Evolutionary conservation across 2,888 invertebrate genomes (phyloP).

Genomic region (Biston stratarius): DNA sequence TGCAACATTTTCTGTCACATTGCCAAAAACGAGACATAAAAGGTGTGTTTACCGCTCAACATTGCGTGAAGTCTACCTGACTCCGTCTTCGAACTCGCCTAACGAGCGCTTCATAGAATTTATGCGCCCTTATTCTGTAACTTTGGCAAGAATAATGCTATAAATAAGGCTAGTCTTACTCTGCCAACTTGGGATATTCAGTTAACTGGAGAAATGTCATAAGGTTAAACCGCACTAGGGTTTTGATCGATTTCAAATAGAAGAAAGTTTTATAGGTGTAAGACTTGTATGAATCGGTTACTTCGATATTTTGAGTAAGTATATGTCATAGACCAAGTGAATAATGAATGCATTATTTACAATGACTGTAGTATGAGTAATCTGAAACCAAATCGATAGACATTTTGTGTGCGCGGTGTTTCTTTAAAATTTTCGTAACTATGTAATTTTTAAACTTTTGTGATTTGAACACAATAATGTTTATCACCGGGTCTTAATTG

Average conservation of each 20-base stretch:
- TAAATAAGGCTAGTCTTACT: constrained; percentile 24
- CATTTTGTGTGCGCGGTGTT: not conserved
- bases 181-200: constrained; percentile 30
- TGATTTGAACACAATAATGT: no score
- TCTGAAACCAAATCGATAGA: not conserved
- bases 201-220: constrained; percentile 15
- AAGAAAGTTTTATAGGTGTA: no score
- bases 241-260: not conserved
- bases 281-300: no score
- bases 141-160: constrained; percentile 33
- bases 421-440: constrained; percentile 6
- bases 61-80: constrained; percentile 27
- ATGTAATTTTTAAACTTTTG: no score
- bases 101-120: constrained; percentile 33
- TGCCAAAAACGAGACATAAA: not conserved
- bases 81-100: constrained; percentile 23
- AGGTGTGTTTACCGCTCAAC: constrained; percentile 13
- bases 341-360: no score
- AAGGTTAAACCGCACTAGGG: constrained; percentile 3
- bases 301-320: not conserved
- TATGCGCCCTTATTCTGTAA: constrained; percentile 34
- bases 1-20: not conserved
- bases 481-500: no score
- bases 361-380: no score
- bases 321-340: no score